Evolutionary conservation across 2,113 vertebrate genomes (phyloP), one percentile per base, ranked within the genome.

Genomic region (Mus musculus): DNA sequence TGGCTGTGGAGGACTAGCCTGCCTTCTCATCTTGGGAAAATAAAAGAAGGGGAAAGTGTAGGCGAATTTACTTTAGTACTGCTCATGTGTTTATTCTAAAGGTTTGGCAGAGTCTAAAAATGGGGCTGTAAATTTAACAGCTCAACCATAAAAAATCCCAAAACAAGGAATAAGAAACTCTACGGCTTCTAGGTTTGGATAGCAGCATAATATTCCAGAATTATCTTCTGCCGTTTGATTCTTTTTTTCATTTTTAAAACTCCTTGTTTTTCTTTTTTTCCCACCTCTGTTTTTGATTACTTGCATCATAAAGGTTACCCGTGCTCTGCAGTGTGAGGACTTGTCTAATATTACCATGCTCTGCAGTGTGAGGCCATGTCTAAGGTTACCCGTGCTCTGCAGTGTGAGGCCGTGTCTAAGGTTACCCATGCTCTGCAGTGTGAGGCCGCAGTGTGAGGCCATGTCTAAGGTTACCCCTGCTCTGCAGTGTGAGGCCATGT

Each of bases 51-150:
- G 22, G 89, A 93, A 77, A 72, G 89, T 8, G 4, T 86, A 93
- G 84, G 92, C 73, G 8, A 89, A 81, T 98, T 98, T 96, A 90
- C 94, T 92, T 89, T 95, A 84, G 73, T 90, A 54, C 96, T 95
- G 49, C 96, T 98, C 95, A 81, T 49, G 9, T 97, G 73, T 95
- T 98, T 98, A 82, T 97, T 94, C 96, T 97, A 85, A 96, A 96
- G 65, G 20, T 93, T 77, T 80, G 73, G 61, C 85, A 78, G 95
- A 97, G 97, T 94, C 85, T 97, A 95, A 97, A 96, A 97, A 28
- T 76, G 95, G 12, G 61, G 89, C 96, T 97, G 69, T 90, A 98
- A 98, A 92, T 88, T 63, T 82, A 98, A 80, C 82, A 89, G 52
- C 76, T 97, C 91, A 65, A 91, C 97, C 95, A 90, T 90, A 33